Conservation (phyloP, 2,888 invertebrate species). For the Oeneis ivallda region DNA sequence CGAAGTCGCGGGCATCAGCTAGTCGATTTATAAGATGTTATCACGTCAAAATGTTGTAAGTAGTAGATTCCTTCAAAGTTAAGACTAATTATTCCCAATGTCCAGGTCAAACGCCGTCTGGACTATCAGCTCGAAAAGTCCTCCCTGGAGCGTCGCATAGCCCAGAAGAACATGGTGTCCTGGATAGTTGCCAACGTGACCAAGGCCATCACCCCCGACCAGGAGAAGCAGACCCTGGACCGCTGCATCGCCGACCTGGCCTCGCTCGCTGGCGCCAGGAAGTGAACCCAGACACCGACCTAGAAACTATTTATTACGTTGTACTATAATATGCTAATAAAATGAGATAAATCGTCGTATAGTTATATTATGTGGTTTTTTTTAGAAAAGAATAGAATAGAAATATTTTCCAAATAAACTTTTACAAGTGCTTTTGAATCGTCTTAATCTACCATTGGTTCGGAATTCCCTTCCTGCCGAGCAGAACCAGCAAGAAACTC, state of each 20-base stretch:
- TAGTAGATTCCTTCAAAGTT: background rate
- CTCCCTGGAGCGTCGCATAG: slow-evolving; percentile 90
- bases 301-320: slow-evolving; percentile 31
- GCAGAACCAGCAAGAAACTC: no score
- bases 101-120: slow-evolving; percentile 89
- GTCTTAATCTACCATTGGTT: no score
- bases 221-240: slow-evolving; percentile 94
- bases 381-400: no score
- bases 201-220: slow-evolving; percentile 94
- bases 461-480: no score
- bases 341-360: slow-evolving; percentile 36
- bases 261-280: slow-evolving; percentile 77
- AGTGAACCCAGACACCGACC: slow-evolving; percentile 45
- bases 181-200: slow-evolving; percentile 94
- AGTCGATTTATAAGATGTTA: no score
- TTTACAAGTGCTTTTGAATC: no score
- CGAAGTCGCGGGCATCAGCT: no score
- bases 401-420: no score
- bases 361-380: slow-evolving; percentile 33
- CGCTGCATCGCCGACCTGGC: slow-evolving; percentile 94
- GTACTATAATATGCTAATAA: slow-evolving; percentile 37
- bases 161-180: slow-evolving; percentile 96
- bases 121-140: slow-evolving; percentile 96
- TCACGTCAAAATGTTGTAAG: no score
- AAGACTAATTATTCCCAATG: slow-evolving; percentile 25